These are phyloP conservation scores for Sarotherodon lohbergeri DNA, from an alignment of 2,113 vertebrate genomes.

Conservation along the genomic window DNA sequence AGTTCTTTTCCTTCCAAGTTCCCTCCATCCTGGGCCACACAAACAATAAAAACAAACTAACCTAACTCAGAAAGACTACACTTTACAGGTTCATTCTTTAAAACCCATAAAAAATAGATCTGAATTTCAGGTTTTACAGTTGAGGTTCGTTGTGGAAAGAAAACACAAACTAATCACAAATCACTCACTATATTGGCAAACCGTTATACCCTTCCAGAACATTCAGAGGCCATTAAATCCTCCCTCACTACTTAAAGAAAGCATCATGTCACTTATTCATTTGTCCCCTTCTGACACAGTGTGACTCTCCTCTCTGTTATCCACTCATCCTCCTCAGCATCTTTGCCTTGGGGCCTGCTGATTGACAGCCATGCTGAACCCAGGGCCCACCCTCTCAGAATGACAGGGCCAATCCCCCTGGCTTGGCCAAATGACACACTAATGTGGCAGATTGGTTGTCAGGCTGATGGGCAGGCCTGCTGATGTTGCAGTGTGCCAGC, in stretches of 20 bases:
- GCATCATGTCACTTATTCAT: conserved; percentile 24
- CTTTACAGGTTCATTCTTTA: not conserved
- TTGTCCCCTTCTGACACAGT: not conserved
- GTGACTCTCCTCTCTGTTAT: conserved; percentile 30
- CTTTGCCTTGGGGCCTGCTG: conserved; percentile 4
- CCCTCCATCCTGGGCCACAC: not conserved
- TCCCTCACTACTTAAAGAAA: conserved; percentile 22
- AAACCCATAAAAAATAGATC: not conserved
- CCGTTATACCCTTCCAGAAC: not conserved
- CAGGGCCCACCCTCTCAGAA: conserved; percentile 1
- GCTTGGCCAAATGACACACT: conserved; percentile 35
- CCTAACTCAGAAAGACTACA: not conserved
- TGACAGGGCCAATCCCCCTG: conserved; percentile 40
- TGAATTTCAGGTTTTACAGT: not conserved
- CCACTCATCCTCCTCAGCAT: conserved; percentile 46
- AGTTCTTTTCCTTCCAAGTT: not conserved
- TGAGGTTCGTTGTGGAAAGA: not conserved
- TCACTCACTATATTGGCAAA: not conserved
- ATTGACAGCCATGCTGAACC: conserved; percentile 46
- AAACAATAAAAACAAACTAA: not conserved
- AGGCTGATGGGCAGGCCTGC: conserved; percentile 24
- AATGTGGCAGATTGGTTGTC: not conserved
- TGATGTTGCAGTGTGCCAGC: conserved; percentile 15
- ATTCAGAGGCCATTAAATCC: not conserved
- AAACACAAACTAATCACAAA: conserved; percentile 3